Evolutionary conservation across 2,888 invertebrate species (phyloP), one percentile per base, ranked within the genome.

Genomic region (Rhaphigaster nebulosa): DNA sequence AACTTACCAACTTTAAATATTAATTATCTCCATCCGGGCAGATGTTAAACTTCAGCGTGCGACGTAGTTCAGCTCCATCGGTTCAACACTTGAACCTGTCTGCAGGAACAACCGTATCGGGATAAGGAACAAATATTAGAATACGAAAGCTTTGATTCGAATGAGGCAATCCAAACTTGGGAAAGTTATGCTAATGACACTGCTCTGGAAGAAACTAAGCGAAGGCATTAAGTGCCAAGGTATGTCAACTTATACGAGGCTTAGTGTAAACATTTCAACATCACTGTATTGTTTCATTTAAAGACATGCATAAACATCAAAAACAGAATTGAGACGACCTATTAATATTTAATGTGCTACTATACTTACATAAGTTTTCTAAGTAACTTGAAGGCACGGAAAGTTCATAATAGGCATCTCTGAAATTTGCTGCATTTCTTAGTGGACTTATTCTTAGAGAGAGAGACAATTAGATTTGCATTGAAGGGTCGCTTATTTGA

Each of bases 1-100:
- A 84, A 84, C 84, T 84, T 84, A 50, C n/a, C n/a, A 41, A 41
- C 84, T 50, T 84, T 50, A 84, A 84, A 84, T 84, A 84, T 84
- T 84, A 84, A 84, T 84, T 84, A 84, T 45, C 84, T n/a, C 84
- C 84, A 50, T 50, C n/a, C 4, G 26, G 45, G 84, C 45, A n/a
- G n/a, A 84, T 84, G 84, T 84, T 84, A 50, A 38, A 84, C 84
- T 84, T 84, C 4, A 76, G 34, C 70, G 20, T 20, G 6, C 34
- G 6, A 8, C 34, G 34, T 15, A 38, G 70, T 76, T 76, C 8
- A 23, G 20, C 6, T 38, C 20, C 70, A 20, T 4, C 60, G 29
- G 65, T 5, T 15, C 15, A n/a, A 76, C 70, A 38, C 38, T 76
- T 65, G 65, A 76, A 76, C 70, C 20, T 20, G 70, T 34, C 70